These are phyloP conservation scores for Tribolium castaneum DNA, from an alignment of 1,140 invertebrate species.

Conservation along the genomic window DNA sequence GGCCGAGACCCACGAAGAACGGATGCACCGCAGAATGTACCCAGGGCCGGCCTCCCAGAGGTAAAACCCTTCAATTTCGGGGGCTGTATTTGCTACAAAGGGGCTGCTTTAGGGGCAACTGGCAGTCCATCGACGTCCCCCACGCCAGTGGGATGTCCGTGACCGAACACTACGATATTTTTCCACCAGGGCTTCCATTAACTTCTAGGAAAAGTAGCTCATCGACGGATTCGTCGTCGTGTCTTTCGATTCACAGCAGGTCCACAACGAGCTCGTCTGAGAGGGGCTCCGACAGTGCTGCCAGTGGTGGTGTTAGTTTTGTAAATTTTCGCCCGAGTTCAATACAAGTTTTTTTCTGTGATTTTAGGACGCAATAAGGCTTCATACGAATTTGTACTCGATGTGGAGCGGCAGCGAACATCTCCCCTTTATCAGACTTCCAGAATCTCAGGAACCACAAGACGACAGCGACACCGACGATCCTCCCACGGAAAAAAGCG, in stretches of 20 bases:
- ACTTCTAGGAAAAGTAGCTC: slow-evolving; percentile 73
- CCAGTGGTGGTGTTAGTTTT: slow-evolving; percentile 65
- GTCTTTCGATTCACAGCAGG: slow-evolving; percentile 70
- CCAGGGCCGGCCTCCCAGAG: slow-evolving; percentile 56
- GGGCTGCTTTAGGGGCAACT: slow-evolving; percentile 56
- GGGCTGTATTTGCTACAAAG: background rate
- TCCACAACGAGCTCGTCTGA: slow-evolving; percentile 66
- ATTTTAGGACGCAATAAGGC: slow-evolving; percentile 58
- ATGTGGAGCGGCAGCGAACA: slow-evolving; percentile 65
- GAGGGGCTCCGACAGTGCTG: slow-evolving; percentile 66
- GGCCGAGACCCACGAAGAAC: slow-evolving; percentile 61
- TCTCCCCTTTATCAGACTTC: slow-evolving; percentile 63
- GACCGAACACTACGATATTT: slow-evolving; percentile 61
- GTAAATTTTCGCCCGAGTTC: background rate
- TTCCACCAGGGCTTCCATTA: slow-evolving; percentile 58
- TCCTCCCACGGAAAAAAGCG: slow-evolving; percentile 59
- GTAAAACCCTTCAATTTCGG: slow-evolving; percentile 23
- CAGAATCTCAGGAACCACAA: slow-evolving; percentile 63
- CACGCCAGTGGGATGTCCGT: slow-evolving; percentile 55
- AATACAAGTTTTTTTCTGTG: background rate
- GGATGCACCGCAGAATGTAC: slow-evolving; percentile 59
- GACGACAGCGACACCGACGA: slow-evolving; percentile 63
- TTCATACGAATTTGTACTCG: slow-evolving; percentile 63
- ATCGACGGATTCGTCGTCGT: slow-evolving; percentile 71
- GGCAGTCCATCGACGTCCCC: slow-evolving; percentile 60